Base-by-base conservation (phyloP, 2,797 vertebrate genomes). In the Morus bassanus region DNA sequence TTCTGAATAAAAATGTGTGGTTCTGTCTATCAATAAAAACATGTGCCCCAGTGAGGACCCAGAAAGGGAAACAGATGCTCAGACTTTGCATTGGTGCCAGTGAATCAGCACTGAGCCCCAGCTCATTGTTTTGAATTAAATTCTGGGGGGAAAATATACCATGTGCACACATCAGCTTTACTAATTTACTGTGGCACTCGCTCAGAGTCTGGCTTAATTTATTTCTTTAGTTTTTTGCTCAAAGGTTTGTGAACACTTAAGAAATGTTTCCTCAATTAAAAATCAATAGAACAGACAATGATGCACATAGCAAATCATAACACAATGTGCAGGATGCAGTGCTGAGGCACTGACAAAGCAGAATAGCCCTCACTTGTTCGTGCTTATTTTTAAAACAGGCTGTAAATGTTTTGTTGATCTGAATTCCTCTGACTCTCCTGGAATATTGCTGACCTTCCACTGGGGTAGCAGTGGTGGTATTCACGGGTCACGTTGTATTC, bases 191-290 rank as follows among this genome's bases (percentile, higher is more conserved):
- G 82, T 95, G 96, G 91, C 93, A 92, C 76, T 96, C 11, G 21
- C 69, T 84, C 67, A 82, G 86, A 81, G 76, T 87, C 93, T 96
- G 46, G 60, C 57, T 89, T 85, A 91, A 96, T 93, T 93, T 84
- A 64, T 93, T 93, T 89, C 76, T 84, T 85, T 64, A 68, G 27
- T 60, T 93, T 97, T 95, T 90, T 80, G 94, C 88, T 97, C 74
- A 78, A 95, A 97, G 85, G 61, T 93, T 96, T 97, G 88, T 89
- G 95, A 95, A 97, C 95, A 96, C 51, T 93, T 72, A 93, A 79
- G 69, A 94, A 92, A 95, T 72, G 95, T 88, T 97, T 97, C 92
- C 92, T 96, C 95, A 96, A 97, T 96, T 95, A 97, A 97, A 97
- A 98, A 96, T 96, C 96, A 96, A 97, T 91, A 91, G 57, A 85